Conservation (phyloP, 2,113 vertebrate species). For the Datnioides undecimradiatus region DNA sequence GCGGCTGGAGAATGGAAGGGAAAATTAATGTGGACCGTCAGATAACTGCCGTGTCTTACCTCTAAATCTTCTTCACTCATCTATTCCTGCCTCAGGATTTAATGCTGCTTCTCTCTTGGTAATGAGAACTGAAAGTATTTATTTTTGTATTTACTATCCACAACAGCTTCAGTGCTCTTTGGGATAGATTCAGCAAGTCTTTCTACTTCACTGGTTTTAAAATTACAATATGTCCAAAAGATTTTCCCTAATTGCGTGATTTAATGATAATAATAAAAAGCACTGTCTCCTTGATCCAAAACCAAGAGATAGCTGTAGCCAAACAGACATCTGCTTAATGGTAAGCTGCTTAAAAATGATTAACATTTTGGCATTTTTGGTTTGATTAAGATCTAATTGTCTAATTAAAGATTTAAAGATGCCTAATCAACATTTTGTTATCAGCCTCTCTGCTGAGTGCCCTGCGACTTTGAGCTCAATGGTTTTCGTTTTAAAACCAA, state of each 20-base stretch:
- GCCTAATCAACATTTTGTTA: not conserved
- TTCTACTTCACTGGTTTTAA: not conserved
- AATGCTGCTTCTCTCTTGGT: not conserved
- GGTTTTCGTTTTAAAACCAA: not conserved
- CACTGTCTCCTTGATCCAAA: not conserved
- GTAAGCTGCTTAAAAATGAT: not conserved
- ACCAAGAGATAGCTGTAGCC: too few species aligned
- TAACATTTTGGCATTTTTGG: not conserved
- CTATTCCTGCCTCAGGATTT: not conserved
- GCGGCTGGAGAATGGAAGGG: slow-evolving; percentile 2
- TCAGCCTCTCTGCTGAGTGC: too few species aligned
- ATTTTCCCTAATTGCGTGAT: not conserved
- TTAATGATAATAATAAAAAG: too few species aligned
- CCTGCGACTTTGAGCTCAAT: not conserved
- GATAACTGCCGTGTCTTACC: slow-evolving; percentile 6
- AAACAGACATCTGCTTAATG: too few species aligned
- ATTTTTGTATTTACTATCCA: not conserved
- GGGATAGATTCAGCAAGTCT: not conserved
- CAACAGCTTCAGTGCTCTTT: not conserved
- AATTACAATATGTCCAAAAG: not conserved
- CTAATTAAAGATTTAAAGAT: not conserved
- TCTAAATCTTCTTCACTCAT: slow-evolving; percentile 32
- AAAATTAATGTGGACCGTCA: slow-evolving; percentile 43
- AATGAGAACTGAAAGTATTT: slow-evolving; percentile 15
- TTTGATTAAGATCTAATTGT: not conserved